These are phyloP conservation scores for Diprion similis DNA, from an alignment of 1,140 invertebrate species.

Conservation along the genomic window DNA sequence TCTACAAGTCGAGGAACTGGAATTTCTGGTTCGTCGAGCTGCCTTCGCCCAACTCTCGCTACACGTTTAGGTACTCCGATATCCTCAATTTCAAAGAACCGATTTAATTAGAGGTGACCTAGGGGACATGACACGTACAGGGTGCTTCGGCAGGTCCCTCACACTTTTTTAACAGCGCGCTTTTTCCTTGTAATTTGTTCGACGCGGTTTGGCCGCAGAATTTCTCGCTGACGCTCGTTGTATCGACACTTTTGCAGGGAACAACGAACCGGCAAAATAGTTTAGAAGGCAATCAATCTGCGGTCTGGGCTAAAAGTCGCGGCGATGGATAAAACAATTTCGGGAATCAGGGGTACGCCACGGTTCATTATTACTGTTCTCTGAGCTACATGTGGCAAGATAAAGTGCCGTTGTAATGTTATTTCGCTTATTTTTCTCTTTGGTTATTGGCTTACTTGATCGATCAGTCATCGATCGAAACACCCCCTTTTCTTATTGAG, in stretches of 20 bases:
- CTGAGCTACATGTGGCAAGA: too few species aligned
- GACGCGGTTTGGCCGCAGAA: background rate
- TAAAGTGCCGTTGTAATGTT: too few species aligned
- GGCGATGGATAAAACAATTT: too few species aligned
- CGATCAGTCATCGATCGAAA: too few species aligned
- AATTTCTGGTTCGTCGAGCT: slow-evolving; percentile 1
- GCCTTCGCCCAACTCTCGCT: background rate
- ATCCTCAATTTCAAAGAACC: background rate
- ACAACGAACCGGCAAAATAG: background rate
- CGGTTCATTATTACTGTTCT: too few species aligned
- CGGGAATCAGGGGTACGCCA: too few species aligned
- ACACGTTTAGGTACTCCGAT: background rate
- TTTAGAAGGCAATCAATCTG: background rate
- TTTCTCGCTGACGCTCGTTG: background rate
- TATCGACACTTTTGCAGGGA: background rate
- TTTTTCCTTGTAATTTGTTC: background rate
- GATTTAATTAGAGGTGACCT: slow-evolving; percentile 5
- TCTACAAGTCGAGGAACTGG: slow-evolving; percentile 1
- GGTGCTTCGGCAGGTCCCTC: background rate
- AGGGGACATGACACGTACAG: background rate
- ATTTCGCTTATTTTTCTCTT: too few species aligned
- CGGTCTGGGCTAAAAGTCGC: too few species aligned
- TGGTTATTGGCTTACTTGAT: too few species aligned
- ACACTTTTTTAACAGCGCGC: background rate
- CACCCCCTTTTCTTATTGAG: too few species aligned